Base-by-base conservation (phyloP, 2,113 vertebrate species). In the Condylura cristata region DNA sequence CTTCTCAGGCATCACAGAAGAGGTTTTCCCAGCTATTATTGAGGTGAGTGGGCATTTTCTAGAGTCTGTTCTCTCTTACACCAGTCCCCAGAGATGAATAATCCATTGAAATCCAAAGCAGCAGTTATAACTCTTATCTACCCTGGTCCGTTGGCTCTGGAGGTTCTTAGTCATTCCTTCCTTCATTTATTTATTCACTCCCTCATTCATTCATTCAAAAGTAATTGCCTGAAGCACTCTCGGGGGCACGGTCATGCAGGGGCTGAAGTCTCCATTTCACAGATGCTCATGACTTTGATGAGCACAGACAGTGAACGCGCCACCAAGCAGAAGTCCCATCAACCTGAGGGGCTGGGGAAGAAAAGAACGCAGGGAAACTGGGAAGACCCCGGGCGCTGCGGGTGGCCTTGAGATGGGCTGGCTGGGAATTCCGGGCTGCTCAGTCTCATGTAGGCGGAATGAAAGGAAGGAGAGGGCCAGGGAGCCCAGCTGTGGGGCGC, bases 21-120 rank as follows among this genome's bases (percentile, higher is more conserved):
- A 82, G 41, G 28, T 30, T 63, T 37, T 37, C 68, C 56, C 46
- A 24, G 9, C 41, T 32, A 6, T 32, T n/a, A 48, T 66, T 63
- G 89, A 84, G 80, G 80, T 91, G 70, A 75, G 89, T 75, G 22
- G 53, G 32, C 22, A 37, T 34, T 37, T 70, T 71, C 16, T 22
- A 44, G 30, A 14, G 32, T 71, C 46, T 66, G 34, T 48, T 61
- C 61, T 71, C 39, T 63, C 26, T 66, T 66, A 39, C 65, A 37
- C 39, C 8, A 51, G 18, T 11, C 58, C 41, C 26, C 53, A 63
- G 12, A 39, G 78, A 46, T 51, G 72, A 72, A 30, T 3, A 24
- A 26, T 24, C 39, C 22, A 4, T 58, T 60, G 28, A 39, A 71
- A 66, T 14, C 24, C n/a, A 41, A 66, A 48, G 48, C n/a, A 72